Conservation (phyloP, 2,888 invertebrate genomes). For the Tholera decimalis region DNA sequence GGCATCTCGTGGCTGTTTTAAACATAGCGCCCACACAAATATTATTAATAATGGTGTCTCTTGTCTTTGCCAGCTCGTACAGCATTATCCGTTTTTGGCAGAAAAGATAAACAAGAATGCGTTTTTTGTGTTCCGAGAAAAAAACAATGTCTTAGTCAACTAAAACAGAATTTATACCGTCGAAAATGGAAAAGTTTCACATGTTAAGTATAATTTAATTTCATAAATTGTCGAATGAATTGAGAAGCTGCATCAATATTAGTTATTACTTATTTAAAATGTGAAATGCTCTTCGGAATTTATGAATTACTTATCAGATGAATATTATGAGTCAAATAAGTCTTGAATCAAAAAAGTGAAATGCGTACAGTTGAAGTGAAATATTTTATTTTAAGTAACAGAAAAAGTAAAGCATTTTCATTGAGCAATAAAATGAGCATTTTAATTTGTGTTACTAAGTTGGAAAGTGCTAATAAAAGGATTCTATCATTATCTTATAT, state of each 20-base stretch:
- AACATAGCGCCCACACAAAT: neutral
- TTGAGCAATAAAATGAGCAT: constrained; percentile 55
- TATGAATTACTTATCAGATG: neutral
- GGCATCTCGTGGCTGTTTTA: too few species aligned
- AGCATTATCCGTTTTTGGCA: too few species aligned
- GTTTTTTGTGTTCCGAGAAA: neutral
- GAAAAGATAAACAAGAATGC: too few species aligned
- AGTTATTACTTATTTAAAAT: neutral
- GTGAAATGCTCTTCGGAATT: constrained; percentile 13
- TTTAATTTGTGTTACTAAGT: constrained; percentile 4
- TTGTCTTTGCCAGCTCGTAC: too few species aligned
- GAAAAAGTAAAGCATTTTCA: too few species aligned
- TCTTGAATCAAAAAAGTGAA: neutral
- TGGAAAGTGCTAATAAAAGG: too few species aligned
- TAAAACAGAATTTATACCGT: neutral
- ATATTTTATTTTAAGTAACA: neutral
- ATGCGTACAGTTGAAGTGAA: neutral
- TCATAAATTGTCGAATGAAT: constrained; percentile 9
- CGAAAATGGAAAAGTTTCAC: neutral
- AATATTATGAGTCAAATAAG: neutral
- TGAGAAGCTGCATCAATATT: constrained; percentile 11
- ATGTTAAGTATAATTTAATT: neutral
- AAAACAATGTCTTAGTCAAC: neutral
- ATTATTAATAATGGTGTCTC: neutral
- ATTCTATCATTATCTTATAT: neutral